Evolutionary conservation across 2,113 vertebrate species (phyloP).

Genomic region (Sphaerodactylus townsendi): DNA sequence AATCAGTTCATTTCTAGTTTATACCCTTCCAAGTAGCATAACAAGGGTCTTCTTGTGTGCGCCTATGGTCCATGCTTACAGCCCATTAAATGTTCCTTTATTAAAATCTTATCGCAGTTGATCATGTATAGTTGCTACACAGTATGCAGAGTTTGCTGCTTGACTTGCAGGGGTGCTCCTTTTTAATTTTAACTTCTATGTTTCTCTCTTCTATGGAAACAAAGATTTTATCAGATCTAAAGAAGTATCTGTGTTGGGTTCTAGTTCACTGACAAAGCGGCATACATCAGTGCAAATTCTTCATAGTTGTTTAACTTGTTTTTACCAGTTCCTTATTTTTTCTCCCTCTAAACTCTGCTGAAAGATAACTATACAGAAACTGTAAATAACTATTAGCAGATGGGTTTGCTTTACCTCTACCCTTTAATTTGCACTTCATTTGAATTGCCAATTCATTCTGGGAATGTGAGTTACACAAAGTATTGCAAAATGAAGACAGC

Average conservation of each 20-base stretch:
- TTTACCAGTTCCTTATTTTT: conserved; percentile 46
- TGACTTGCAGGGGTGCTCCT: conserved; percentile 29
- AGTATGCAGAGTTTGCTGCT: too few species aligned
- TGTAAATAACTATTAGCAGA: conserved; percentile 57
- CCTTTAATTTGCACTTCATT: background rate
- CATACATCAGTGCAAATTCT: conserved; percentile 42
- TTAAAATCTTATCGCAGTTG: background rate
- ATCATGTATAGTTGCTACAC: background rate
- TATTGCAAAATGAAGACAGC: background rate
- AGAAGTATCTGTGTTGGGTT: background rate
- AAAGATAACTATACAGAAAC: conserved; percentile 51
- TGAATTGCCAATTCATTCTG: conserved; percentile 50
- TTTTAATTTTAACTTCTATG: conserved; percentile 34
- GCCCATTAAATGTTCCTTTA: background rate
- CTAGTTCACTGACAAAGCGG: conserved; percentile 38
- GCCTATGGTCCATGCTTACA: too few species aligned
- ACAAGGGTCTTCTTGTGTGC: too few species aligned
- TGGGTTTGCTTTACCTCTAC: conserved; percentile 45
- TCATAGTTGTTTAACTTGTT: conserved; percentile 5
- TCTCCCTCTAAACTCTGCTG: conserved; percentile 51
- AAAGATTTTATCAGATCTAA: conserved; percentile 39
- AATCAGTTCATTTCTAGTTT: background rate
- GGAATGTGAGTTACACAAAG: conserved; percentile 48
- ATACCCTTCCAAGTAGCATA: background rate
- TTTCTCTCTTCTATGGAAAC: conserved; percentile 30